phyloP scores from a whole-genome alignment of 2,888 invertebrate genomes.

The Siphonodentalium dalli region DNA sequence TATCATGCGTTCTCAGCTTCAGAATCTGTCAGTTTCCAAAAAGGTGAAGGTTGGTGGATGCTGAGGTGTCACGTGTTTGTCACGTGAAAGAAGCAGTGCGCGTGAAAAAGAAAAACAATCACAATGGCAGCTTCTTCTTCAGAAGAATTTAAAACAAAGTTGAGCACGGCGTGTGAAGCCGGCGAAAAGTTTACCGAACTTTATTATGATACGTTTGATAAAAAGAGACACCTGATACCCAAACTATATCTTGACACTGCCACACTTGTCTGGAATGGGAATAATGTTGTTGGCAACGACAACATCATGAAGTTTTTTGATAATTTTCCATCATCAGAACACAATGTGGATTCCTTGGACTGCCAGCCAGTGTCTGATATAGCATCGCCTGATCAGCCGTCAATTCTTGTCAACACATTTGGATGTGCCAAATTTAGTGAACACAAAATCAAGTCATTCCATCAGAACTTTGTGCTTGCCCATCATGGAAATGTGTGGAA shows the following conservation, averaged over 20 bases:
- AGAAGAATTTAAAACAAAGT: too few relatives aligned
- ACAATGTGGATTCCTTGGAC: conserved; percentile 80
- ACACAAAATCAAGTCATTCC: conserved; percentile 61
- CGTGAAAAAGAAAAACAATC: too few relatives aligned
- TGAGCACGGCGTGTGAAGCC: conserved; percentile 83
- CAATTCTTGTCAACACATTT: conserved; percentile 83
- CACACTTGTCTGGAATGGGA: conserved; percentile 92
- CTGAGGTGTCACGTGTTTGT: too few relatives aligned
- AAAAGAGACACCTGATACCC: conserved; percentile 77
- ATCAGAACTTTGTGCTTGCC: conserved; percentile 82
- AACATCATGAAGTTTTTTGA: conserved; percentile 85
- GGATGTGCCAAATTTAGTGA: conserved; percentile 79
- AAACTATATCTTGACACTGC: conserved; percentile 85
- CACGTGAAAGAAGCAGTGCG: too few relatives aligned
- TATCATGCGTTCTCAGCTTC: too few relatives aligned
- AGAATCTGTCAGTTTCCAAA: too few relatives aligned
- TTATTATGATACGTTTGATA: conserved; percentile 88
- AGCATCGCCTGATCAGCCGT: conserved; percentile 79
- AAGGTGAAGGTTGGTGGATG: too few relatives aligned
- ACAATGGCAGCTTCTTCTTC: too few relatives aligned
- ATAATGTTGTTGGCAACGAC: conserved; percentile 80
- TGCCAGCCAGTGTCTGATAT: conserved; percentile 81
- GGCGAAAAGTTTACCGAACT: conserved; percentile 89
- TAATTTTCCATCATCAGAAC: conserved; percentile 82
- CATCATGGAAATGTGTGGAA: conserved; percentile 92